Conservation (phyloP, 1,140 invertebrate species). For the Hyles vespertilio region DNA sequence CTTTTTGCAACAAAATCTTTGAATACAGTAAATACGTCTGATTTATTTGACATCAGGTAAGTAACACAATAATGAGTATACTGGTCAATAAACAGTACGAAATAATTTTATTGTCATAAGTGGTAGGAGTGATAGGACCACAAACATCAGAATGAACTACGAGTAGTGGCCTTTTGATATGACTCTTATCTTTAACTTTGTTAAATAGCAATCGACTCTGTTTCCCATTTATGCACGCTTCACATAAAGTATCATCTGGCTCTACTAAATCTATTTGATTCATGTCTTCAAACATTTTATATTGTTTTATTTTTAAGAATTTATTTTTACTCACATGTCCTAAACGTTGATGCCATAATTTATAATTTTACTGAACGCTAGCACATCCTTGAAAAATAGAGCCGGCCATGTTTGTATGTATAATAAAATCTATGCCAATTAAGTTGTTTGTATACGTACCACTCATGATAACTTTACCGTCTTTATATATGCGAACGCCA, state of each 20-base stretch:
- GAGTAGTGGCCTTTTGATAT: conserved; percentile 53
- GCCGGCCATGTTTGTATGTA: conserved; percentile 8
- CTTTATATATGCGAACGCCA: conserved; percentile 35
- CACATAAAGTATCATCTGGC: conserved; percentile 48
- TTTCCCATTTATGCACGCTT: conserved; percentile 68
- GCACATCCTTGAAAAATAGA: conserved; percentile 22
- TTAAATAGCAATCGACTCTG: conserved; percentile 56
- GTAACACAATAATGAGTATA: no score
- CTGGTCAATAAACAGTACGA: no score
- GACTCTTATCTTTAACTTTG: conserved; percentile 40
- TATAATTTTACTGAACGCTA: conserved; percentile 29
- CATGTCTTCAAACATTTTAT: conserved; percentile 40
- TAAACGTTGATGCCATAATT: conserved; percentile 51
- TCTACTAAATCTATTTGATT: conserved; percentile 17
- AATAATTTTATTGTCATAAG: no score
- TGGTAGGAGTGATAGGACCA: no score
- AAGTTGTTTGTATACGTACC: conserved; percentile 42
- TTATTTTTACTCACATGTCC: conserved; percentile 48
- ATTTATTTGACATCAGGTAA: no score
- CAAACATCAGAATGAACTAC: no score
- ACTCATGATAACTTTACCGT: conserved; percentile 26
- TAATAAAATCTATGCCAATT: conserved; percentile 16
- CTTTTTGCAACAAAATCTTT: no score
- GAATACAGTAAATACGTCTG: no score
- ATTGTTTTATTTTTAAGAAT: conserved; percentile 40